Percentiles rank a stretch among this genome's conserved stretches.
phyloP scores from a whole-genome alignment of 2,888 invertebrate genomes.

The Helleia helle region DNA sequence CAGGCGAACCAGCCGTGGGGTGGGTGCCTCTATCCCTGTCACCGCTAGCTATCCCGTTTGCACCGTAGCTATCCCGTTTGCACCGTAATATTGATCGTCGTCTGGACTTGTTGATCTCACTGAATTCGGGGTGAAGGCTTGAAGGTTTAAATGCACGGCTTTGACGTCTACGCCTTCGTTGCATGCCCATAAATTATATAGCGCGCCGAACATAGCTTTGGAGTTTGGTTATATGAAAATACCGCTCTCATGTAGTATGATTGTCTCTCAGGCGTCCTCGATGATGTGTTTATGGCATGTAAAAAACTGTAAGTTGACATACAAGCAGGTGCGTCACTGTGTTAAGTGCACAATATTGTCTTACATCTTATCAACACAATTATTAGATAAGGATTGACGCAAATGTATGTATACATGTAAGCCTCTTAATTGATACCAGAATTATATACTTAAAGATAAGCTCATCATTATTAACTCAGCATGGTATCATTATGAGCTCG shows the following conservation, averaged over 20 bases:
- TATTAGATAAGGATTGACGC: conserved; percentile 37
- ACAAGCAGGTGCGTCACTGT: conserved; percentile 23
- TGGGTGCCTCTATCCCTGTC: conserved; percentile 22
- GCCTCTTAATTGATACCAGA: conserved; percentile 2
- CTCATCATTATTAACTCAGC: too few species aligned
- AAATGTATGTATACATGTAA: conserved; percentile 23
- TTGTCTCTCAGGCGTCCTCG: too few species aligned
- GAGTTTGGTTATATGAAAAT: too few species aligned
- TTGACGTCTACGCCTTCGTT: conserved; percentile 9
- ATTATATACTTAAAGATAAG: conserved; percentile 1
- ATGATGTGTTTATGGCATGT: too few species aligned
- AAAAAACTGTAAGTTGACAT: too few species aligned
- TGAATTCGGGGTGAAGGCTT: conserved; percentile 28
- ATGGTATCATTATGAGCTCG: too few species aligned
- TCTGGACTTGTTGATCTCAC: conserved; percentile 68
- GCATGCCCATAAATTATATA: conserved; percentile 6
- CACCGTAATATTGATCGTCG: conserved; percentile 62
- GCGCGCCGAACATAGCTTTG: too few species aligned
- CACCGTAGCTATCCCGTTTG: conserved; percentile 37
- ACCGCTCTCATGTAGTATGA: too few species aligned
- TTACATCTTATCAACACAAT: conserved; percentile 27
- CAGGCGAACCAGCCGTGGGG: conserved; percentile 17
- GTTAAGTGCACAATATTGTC: conserved; percentile 20
- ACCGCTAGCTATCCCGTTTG: conserved; percentile 37
- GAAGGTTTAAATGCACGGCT: conserved; percentile 9